These are phyloP conservation scores for Saccostrea echinata DNA, from an alignment of 1,140 invertebrate species.

Conservation along the genomic window DNA sequence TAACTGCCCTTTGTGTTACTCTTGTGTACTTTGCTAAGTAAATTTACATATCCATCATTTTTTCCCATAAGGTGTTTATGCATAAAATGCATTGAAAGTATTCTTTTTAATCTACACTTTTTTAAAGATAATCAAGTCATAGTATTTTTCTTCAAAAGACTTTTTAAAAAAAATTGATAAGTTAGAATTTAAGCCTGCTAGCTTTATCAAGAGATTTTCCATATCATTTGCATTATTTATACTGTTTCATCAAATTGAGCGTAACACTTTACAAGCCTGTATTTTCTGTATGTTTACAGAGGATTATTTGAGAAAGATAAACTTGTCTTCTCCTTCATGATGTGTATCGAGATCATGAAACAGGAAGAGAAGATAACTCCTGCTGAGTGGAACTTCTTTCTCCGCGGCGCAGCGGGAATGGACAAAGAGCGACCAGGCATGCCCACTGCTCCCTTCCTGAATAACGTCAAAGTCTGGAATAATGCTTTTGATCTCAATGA, in stretches of 20 bases:
- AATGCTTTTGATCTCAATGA: slow-evolving; percentile 74
- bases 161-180: too few relatives aligned
- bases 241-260: neutral
- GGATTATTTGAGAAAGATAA: slow-evolving; percentile 81
- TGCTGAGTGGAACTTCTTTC: slow-evolving; percentile 87
- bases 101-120: too few relatives aligned
- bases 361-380: slow-evolving; percentile 82
- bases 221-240: too few relatives aligned
- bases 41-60: too few relatives aligned
- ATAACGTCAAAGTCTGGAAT: slow-evolving; percentile 72
- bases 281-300: slow-evolving; percentile 61
- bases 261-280: neutral
- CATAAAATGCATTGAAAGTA: too few relatives aligned
- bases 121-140: too few relatives aligned
- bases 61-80: too few relatives aligned
- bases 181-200: too few relatives aligned
- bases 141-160: too few relatives aligned
- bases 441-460: slow-evolving; percentile 71
- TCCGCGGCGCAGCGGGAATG: slow-evolving; percentile 84
- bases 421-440: slow-evolving; percentile 76
- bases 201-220: too few relatives aligned
- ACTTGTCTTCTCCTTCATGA: slow-evolving; percentile 84
- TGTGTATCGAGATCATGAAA: slow-evolving; percentile 88
- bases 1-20: too few relatives aligned
- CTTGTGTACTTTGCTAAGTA: too few relatives aligned